phyloP scores from a whole-genome alignment of 2,888 invertebrate species.

The Tetragonula carbonaria region DNA sequence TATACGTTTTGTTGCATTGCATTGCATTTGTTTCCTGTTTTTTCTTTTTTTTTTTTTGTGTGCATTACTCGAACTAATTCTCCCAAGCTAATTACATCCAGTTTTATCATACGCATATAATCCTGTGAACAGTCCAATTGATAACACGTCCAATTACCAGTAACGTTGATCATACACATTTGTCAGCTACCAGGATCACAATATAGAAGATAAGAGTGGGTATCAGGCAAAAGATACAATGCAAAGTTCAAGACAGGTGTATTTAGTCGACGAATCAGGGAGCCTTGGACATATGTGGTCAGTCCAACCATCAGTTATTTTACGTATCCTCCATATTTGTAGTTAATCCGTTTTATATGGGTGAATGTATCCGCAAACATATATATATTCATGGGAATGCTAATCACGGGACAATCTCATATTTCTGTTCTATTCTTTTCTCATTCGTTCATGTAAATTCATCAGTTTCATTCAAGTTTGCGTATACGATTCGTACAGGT shows the following conservation, averaged over 20 bases:
- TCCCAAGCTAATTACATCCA: slow-evolving; percentile 52
- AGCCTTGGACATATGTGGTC: slow-evolving; percentile 81
- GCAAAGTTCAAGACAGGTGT: slow-evolving; percentile 79
- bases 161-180: slow-evolving; percentile 71
- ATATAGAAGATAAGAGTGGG: slow-evolving; percentile 78
- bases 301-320: slow-evolving; percentile 74
- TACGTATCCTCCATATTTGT: slow-evolving; percentile 58
- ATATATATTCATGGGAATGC: slow-evolving; percentile 59
- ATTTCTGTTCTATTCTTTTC: slow-evolving; percentile 46
- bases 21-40: slow-evolving; percentile 26
- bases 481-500: slow-evolving; percentile 84
- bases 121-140: slow-evolving; percentile 50
- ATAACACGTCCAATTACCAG: slow-evolving; percentile 58
- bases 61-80: slow-evolving; percentile 45
- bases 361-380: slow-evolving; percentile 64
- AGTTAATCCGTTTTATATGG: slow-evolving; percentile 58
- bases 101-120: slow-evolving; percentile 43
- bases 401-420: slow-evolving; percentile 59
- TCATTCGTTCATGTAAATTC: background rate
- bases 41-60: slow-evolving; percentile 5
- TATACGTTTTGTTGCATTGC: slow-evolving; percentile 43
- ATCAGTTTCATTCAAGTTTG: background rate
- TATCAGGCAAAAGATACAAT: slow-evolving; percentile 78
- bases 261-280: slow-evolving; percentile 81
- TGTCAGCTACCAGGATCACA: slow-evolving; percentile 78